Evolutionary conservation across 2,797 vertebrate genomes (phyloP), one percentile per base, ranked within the genome.

Genomic region (Cygnus olor): DNA sequence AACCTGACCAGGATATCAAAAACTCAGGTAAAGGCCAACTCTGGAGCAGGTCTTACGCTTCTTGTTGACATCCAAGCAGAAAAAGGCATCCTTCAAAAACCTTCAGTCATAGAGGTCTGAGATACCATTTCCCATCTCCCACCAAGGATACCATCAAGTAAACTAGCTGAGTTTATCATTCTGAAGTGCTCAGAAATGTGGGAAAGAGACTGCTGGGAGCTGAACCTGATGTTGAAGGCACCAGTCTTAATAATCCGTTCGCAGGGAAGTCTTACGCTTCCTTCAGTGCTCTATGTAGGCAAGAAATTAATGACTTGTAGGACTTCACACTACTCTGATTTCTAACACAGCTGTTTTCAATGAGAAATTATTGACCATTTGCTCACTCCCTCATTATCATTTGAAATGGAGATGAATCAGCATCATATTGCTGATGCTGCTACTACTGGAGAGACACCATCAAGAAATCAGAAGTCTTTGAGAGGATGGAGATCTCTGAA

Each of bases 81-180:
- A 82, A n/a, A 85, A 54, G 11, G n/a, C 40, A 90, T 44, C 17
- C 18, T 78, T 70, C 25, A 68, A 92, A 91, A 83, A 70, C 47
- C 36, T 69, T 27, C 19, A 70, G 32, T 42, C 36, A 19, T 11
- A 4, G 12, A 66, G n/a, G 25, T 47, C 42, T 45, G 32, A 85
- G 76, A 40, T 24, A n/a, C 1, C 24, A 17, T 58, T 89, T 76
- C 9, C 44, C 61, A 21, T 28, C 45, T 73, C 18, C 28, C 30
- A 82, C 32, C 17, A 27, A 70, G 28, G 56, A 54, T 40, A 76
- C 16, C 18, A 79, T 12, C 47, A 84, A 72, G 36, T 51, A 79
- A 88, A 65, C 16, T 36, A 34, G 70, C 44, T 86, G 64, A 87
- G 81, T 72, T 38, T 49, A 79, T 16, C 36, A 38, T 38, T 38